phyloP scores from a whole-genome alignment of 2,113 vertebrate genomes.

The Grallaria varia region DNA sequence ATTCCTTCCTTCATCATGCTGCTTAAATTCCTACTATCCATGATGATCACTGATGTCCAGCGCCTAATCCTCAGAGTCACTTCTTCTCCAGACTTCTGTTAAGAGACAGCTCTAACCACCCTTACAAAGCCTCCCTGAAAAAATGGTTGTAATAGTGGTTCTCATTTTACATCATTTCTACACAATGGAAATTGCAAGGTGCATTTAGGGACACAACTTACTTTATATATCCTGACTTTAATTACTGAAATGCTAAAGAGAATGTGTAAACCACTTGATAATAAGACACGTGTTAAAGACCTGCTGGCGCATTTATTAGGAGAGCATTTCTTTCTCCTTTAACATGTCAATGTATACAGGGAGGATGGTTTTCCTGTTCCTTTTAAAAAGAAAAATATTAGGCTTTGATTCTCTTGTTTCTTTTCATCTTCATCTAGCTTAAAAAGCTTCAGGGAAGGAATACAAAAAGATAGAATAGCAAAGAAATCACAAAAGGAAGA shows the following conservation, averaged over 20 bases:
- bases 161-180: neutral
- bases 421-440: constrained; percentile 74
- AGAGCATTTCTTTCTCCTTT: constrained; percentile 40
- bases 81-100: neutral
- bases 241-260: neutral
- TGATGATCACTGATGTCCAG: neutral
- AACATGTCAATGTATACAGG: neutral
- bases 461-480: constrained; percentile 60
- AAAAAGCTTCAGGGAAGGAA: constrained; percentile 66
- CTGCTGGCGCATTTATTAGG: constrained; percentile 11
- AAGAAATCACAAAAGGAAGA: constrained; percentile 80
- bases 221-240: neutral
- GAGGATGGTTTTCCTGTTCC: constrained; percentile 23
- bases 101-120: neutral
- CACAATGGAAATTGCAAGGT: neutral
- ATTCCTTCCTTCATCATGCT: accelerated
- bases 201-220: neutral
- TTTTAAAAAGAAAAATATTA: constrained; percentile 67
- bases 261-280: neutral
- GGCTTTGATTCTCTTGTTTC: constrained; percentile 70
- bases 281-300: neutral
- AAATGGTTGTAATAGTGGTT: neutral
- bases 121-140: neutral
- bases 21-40: neutral
- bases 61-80: neutral